A percentile compares a stretch with the other conserved stretches of the same genome.
phyloP scores from a whole-genome alignment of 2,113 vertebrate species.

The Phrynosoma blainvillii region DNA sequence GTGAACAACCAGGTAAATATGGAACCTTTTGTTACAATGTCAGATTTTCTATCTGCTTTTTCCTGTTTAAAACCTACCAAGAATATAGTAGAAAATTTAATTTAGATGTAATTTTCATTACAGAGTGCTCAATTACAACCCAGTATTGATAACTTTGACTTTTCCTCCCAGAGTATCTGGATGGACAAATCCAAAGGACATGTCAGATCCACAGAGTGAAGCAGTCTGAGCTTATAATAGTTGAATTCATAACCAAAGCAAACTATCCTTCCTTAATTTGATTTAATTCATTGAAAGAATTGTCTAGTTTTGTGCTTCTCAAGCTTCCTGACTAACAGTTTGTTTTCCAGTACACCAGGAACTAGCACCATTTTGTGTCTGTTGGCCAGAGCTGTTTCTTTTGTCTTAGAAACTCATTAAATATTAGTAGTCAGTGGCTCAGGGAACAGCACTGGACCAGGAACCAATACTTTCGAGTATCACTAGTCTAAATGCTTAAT shows the following conservation, averaged over 20 bases:
- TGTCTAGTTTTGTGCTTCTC: not conserved
- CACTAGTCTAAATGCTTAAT: not conserved
- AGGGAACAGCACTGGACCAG: too few relatives aligned
- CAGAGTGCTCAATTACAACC: not conserved
- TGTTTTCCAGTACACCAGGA: too few relatives aligned
- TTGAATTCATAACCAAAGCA: not conserved
- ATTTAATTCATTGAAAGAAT: not conserved
- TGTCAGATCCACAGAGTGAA: too few relatives aligned
- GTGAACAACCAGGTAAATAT: constrained; percentile 94
- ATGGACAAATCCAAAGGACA: not conserved
- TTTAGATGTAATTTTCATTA: not conserved
- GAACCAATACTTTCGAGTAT: too few relatives aligned
- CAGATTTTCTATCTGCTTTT: not conserved
- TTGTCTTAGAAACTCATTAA: too few relatives aligned
- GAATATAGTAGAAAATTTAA: not conserved
- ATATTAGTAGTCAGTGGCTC: too few relatives aligned
- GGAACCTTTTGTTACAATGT: not conserved
- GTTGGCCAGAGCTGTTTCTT: too few relatives aligned
- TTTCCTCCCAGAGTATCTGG: not conserved
- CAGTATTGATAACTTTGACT: not conserved
- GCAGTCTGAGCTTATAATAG: not conserved
- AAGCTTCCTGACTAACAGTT: too few relatives aligned
- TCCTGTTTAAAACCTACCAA: not conserved
- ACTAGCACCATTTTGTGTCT: too few relatives aligned
- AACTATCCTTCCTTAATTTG: not conserved